Percentiles rank a stretch among this genome's conserved stretches.
Conservation (phyloP, 2,113 vertebrate genomes). For the Danio rerio region GRCz12tu NC_133194.1:4376501-4377000, state of each 20-base stretch:
- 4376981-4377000: too few species aligned
- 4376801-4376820: conserved; percentile 1
- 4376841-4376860: conserved; percentile 29
- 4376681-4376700: conserved; percentile 24
- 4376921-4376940: too few species aligned
- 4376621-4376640: conserved; percentile 52
- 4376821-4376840: background rate
- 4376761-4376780: conserved; percentile 58
- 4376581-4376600: background rate
- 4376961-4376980: too few species aligned
- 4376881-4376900: background rate
- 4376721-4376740: conserved; percentile 42
- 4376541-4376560: conserved; percentile 10
- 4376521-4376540: conserved; percentile 6
- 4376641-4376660: conserved; percentile 39
- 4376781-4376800: conserved; percentile 49
- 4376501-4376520: conserved; percentile 2
- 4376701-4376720: conserved; percentile 24
- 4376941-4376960: too few species aligned
- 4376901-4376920: too few species aligned
- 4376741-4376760: conserved; percentile 48
- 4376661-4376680: background rate
- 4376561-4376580: background rate
- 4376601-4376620: conserved; percentile 12
- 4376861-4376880: background rate